Evolutionary conservation across 2,888 invertebrate genomes (phyloP).

Genomic region (Oscheius myriophilus): DNA sequence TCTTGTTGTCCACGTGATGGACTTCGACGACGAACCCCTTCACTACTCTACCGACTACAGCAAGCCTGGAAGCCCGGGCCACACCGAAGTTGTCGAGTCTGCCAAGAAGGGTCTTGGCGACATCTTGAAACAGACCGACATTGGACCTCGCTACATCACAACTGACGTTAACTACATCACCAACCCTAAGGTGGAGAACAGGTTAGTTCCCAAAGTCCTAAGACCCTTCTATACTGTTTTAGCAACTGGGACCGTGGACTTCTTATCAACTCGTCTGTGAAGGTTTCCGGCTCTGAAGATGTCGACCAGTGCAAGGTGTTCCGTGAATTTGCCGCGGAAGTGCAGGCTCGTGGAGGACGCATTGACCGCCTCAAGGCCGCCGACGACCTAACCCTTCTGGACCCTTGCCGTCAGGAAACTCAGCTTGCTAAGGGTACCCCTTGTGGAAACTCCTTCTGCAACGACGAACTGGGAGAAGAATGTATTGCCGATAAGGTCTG

Average conservation of each 20-base stretch:
- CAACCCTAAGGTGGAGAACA: conserved; percentile 62
- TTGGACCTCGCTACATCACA: conserved; percentile 54
- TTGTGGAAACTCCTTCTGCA: conserved; percentile 61
- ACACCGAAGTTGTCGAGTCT: conserved; percentile 58
- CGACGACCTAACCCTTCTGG: conserved; percentile 51
- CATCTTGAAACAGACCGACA: conserved; percentile 52
- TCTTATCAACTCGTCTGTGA: conserved; percentile 58
- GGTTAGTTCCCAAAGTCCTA: conserved; percentile 18
- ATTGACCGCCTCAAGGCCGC: conserved; percentile 55
- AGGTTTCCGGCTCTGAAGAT: conserved; percentile 46
- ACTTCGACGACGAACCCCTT: conserved; percentile 52
- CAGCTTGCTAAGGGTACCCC: conserved; percentile 46
- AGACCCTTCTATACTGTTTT: neutral
- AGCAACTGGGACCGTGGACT: conserved; percentile 63
- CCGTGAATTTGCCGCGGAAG: conserved; percentile 49
- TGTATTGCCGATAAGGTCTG: conserved; percentile 66
- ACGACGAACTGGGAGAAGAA: conserved; percentile 64
- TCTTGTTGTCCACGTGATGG: conserved; percentile 57
- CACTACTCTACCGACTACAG: conserved; percentile 63
- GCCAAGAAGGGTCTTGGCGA: conserved; percentile 56
- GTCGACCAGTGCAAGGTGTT: conserved; percentile 55
- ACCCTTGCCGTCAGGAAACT: conserved; percentile 47
- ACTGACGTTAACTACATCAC: conserved; percentile 64
- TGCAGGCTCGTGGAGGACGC: conserved; percentile 42
- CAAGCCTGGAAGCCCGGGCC: conserved; percentile 55